These are phyloP conservation scores for Pandion haliaetus DNA, from an alignment of 2,113 vertebrate genomes.

Conservation along the genomic window DNA sequence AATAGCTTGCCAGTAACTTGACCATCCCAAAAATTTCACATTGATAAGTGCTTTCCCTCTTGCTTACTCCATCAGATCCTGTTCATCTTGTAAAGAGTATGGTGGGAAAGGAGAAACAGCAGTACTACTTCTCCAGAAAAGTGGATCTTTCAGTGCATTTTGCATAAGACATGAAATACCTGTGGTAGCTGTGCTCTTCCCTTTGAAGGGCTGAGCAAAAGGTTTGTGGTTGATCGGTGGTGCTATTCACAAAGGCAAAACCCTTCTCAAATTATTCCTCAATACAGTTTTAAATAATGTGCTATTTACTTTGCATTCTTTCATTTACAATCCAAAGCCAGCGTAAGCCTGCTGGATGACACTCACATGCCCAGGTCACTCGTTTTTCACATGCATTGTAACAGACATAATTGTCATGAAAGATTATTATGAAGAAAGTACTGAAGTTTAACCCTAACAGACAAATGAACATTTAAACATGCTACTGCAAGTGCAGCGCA, in stretches of 20 bases:
- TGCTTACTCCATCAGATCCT: background rate
- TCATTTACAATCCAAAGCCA: background rate
- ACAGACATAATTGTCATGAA: background rate
- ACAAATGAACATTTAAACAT: background rate
- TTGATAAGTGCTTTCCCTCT: background rate
- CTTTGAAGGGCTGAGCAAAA: background rate
- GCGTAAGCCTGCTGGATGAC: background rate
- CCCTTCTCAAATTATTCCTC: background rate
- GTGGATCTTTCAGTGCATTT: background rate
- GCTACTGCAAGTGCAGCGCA: background rate
- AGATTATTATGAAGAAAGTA: background rate
- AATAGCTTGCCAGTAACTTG: background rate
- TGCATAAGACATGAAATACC: background rate
- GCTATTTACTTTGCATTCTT: background rate
- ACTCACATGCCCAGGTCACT: background rate
- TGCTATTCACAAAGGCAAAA: background rate
- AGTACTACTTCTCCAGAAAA: background rate
- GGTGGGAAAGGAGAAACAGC: background rate
- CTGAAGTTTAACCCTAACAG: background rate
- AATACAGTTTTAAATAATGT: background rate
- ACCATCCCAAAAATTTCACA: background rate
- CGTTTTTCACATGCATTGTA: background rate
- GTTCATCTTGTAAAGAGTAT: background rate
- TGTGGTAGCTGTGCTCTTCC: background rate
- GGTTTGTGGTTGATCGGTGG: rapidly evolving